A percentile compares a stretch with the other conserved stretches of the same genome.
Evolutionary conservation across 2,797 vertebrate genomes (phyloP).

Genomic region (Crax fasciolata): DNA sequence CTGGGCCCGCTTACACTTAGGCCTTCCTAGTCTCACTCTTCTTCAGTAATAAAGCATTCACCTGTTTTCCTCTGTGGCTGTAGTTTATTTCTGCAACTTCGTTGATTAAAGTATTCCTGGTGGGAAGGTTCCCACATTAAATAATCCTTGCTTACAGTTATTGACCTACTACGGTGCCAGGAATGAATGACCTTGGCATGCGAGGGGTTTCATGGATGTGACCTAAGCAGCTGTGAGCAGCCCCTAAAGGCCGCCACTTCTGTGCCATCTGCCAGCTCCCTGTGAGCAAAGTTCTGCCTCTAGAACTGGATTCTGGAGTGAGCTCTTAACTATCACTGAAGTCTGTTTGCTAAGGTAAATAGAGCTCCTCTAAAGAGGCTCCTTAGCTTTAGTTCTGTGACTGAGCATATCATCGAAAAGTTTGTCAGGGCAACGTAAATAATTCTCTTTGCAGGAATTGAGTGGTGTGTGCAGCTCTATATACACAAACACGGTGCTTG

Average conservation of each 20-base stretch:
- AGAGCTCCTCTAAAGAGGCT: background rate
- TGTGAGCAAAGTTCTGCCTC: background rate
- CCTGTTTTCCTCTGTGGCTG: background rate
- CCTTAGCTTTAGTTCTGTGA: background rate
- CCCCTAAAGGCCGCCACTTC: rapidly evolving
- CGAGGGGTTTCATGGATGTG: rapidly evolving
- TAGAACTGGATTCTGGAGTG: background rate
- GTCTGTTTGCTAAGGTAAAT: background rate
- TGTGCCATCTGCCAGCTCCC: background rate
- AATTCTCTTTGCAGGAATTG: rapidly evolving
- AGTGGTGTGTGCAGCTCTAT: rapidly evolving
- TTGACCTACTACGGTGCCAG: rapidly evolving
- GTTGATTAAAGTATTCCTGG: rapidly evolving
- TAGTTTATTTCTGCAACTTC: rapidly evolving
- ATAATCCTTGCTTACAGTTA: background rate
- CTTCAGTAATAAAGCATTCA: background rate
- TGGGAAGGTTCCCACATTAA: rapidly evolving
- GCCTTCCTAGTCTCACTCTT: rapidly evolving
- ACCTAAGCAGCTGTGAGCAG: background rate
- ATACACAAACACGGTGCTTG: background rate
- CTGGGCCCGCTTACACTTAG: rapidly evolving
- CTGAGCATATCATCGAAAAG: rapidly evolving
- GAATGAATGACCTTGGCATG: rapidly evolving
- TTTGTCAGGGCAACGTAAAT: background rate
- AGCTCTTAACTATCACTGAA: background rate